These are phyloP conservation scores for Ornithoptera alexandrae DNA, from an alignment of 2,888 invertebrate genomes.

Conservation along the genomic window DNA sequence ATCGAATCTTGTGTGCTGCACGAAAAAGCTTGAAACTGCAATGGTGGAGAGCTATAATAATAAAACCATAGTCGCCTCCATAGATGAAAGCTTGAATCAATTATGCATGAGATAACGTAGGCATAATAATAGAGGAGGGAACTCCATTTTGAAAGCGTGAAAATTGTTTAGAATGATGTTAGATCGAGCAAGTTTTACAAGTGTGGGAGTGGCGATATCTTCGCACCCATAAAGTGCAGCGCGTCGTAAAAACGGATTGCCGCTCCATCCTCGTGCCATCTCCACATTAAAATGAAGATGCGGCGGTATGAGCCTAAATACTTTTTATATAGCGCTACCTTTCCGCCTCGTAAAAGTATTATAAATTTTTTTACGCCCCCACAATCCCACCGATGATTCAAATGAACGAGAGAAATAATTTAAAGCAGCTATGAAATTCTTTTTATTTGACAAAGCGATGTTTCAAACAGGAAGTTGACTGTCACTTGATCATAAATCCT, in stretches of 20 bases:
- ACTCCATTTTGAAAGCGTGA: conserved; percentile 17
- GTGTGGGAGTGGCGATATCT: conserved; percentile 21
- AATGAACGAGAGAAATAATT: too few relatives aligned
- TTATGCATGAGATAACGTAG: conserved; percentile 7
- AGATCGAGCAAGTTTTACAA: conserved; percentile 11
- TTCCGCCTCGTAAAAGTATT: background rate
- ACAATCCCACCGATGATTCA: too few relatives aligned
- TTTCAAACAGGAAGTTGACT: too few relatives aligned
- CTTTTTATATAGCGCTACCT: background rate
- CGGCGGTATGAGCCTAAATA: background rate
- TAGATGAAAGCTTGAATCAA: conserved; percentile 1
- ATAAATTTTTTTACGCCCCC: too few relatives aligned
- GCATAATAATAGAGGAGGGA: conserved; percentile 6
- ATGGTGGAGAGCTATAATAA: too few relatives aligned
- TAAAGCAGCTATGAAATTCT: too few relatives aligned
- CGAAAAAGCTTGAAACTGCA: too few relatives aligned
- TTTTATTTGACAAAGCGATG: too few relatives aligned
- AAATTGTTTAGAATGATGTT: conserved; percentile 26
- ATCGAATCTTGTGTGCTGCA: too few relatives aligned
- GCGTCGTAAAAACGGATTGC: conserved; percentile 18
- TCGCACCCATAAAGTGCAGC: conserved; percentile 18
- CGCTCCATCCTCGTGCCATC: conserved; percentile 1
- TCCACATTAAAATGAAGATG: conserved; percentile 15
- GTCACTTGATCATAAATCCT: too few relatives aligned
- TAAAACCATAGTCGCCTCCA: too few relatives aligned